Base-by-base conservation (phyloP, 2,888 invertebrate genomes). In the Pristionchus japonicus region DNA sequence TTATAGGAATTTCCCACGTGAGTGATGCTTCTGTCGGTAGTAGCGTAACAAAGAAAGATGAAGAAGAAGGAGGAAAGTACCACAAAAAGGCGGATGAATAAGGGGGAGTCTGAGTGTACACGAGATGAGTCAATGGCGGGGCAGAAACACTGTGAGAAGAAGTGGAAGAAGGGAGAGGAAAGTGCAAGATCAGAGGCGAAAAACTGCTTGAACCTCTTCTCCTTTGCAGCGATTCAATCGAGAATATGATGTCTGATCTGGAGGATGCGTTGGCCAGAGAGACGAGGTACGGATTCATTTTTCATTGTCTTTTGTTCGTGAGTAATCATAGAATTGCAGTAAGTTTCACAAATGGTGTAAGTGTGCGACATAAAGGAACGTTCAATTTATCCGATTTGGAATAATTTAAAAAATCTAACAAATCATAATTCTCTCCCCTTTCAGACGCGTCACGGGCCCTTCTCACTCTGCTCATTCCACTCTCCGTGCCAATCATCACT, bases 211-310 rank as follows among this genome's bases (percentile, higher is more conserved):
- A 34, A 1, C 17, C 13, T 31, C n/a, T 57, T 57, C 6, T 43
- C n/a, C 57, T n/a, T 90, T 92, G 89, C 90, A 93, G 93, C 87
- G 93, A 93, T 86, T 93, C 93, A 11, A 89, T 93, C 86, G 93
- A 93, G 83, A 93, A 93, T 88, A 90, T 93, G 40, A 92, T 93
- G 92, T 91, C 91, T 80, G 93, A 93, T 88, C 92, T 93, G 82
- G 93, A 93, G 49, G 93, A 93, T 52, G 91, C 91, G 11, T 88
- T 92, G 34, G 89, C 88, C 13, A 84, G 74, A 86, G 61, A 83
- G 37, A 83, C 82, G 13, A 83, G 82, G 82, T 83, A 1, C 37
- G 61, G 4, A 23, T n/a, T 57, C n/a, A 31, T 15, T 40, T 67
- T 15, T 9, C 13, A 27, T 20, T 74, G 40, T 40, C 13, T 23